Percentiles rank a stretch among this genome's conserved stretches.
These are phyloP conservation scores for Araneus ventricosus DNA, from an alignment of 1,140 invertebrate species.

Conservation along the genomic window DNA sequence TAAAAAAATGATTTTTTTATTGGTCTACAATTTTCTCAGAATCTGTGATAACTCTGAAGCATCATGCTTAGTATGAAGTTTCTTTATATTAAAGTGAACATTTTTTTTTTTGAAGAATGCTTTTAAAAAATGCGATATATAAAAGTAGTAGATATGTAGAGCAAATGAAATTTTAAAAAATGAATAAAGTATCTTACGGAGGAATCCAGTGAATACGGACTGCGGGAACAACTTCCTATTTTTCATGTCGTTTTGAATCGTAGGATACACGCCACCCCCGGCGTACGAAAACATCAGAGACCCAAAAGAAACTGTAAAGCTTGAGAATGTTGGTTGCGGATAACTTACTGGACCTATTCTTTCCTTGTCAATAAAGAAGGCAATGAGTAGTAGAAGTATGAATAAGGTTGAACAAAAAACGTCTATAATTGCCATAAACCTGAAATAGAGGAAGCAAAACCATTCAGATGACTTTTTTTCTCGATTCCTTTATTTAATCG, in stretches of 20 bases:
- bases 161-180: too few species aligned
- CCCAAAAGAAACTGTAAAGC: conserved; percentile 82
- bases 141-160: too few species aligned
- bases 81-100: too few species aligned
- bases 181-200: background rate
- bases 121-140: too few species aligned
- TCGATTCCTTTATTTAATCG: too few species aligned
- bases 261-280: conserved; percentile 85
- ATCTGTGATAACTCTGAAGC: too few species aligned
- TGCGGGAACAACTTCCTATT: conserved; percentile 82
- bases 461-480: too few species aligned
- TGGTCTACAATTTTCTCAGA: too few species aligned
- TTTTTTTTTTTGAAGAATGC: too few species aligned
- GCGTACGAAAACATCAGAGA: conserved; percentile 85
- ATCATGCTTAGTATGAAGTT: too few species aligned
- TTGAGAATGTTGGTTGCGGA: background rate
- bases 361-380: background rate
- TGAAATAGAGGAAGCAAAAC: background rate
- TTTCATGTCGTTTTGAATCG: conserved; percentile 86
- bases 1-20: too few species aligned
- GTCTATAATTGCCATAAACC: background rate
- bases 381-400: background rate
- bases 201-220: conserved; percentile 78
- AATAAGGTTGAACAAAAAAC: background rate
- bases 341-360: background rate